phyloP scores from a whole-genome alignment of 2,113 vertebrate genomes.

The Oryzias curvinotus region DNA sequence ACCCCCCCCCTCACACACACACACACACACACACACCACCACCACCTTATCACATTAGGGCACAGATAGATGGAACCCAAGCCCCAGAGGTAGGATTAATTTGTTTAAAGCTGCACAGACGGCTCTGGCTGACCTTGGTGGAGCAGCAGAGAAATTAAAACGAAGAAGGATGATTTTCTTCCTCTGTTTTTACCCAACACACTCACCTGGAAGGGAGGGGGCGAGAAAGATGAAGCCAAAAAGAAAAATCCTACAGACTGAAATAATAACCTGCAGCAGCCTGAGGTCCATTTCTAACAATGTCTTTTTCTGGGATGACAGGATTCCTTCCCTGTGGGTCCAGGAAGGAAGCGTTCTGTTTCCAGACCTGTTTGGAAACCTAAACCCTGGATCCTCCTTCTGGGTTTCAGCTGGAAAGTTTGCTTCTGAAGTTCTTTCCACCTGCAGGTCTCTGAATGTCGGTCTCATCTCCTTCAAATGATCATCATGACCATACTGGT shows the following conservation, averaged over 20 bases:
- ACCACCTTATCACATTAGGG: neutral
- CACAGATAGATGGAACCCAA: neutral
- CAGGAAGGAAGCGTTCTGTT: too few relatives aligned
- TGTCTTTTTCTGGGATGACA: neutral
- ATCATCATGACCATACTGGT: too few relatives aligned
- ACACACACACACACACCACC: too few relatives aligned
- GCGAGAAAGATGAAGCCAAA: neutral
- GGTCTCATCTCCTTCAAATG: too few relatives aligned
- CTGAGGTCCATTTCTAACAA: slow-evolving; percentile 1
- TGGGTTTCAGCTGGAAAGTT: too few relatives aligned
- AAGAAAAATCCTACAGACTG: neutral
- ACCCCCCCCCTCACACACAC: too few relatives aligned
- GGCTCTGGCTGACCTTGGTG: neutral
- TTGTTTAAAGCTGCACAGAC: neutral
- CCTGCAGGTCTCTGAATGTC: too few relatives aligned
- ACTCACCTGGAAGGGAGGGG: neutral
- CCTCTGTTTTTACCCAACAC: neutral
- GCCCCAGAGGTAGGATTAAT: neutral
- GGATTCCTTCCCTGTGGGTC: too few relatives aligned
- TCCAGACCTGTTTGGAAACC: too few relatives aligned
- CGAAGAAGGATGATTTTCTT: neutral
- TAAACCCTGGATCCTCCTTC: too few relatives aligned
- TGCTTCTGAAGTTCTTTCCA: too few relatives aligned
- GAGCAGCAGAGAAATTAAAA: neutral
- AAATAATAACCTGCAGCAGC: neutral